phyloP scores from a whole-genome alignment of 2,888 invertebrate genomes.

The Hemicrepidius hirtus region DNA sequence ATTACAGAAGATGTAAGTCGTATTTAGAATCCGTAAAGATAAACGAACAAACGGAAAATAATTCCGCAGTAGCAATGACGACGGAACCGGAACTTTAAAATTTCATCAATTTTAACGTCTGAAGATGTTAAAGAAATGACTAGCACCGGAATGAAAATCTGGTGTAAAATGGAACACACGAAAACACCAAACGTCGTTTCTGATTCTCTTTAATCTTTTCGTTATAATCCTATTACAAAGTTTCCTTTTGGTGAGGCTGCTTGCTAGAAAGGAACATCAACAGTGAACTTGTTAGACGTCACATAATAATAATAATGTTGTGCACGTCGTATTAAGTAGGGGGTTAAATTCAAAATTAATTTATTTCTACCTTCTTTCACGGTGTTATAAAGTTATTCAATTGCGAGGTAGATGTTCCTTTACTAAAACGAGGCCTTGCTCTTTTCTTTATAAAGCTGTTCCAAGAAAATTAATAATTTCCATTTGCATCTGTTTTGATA shows the following conservation, averaged over 20 bases:
- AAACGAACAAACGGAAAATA: too few relatives aligned
- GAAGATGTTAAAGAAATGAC: conserved; percentile 14
- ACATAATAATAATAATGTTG: background rate
- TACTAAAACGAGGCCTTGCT: background rate
- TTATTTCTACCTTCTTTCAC: background rate
- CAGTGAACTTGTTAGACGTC: background rate
- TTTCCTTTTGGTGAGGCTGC: conserved; percentile 12
- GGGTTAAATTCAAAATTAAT: conserved; percentile 1
- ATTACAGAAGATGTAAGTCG: too few relatives aligned
- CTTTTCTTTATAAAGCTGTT: background rate
- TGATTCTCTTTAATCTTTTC: conserved; percentile 27
- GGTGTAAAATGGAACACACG: conserved; percentile 28
- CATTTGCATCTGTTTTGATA: conserved; percentile 1
- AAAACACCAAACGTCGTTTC: conserved; percentile 29
- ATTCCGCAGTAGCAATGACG: background rate
- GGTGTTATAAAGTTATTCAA: background rate
- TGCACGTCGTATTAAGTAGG: background rate
- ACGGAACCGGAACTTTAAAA: background rate
- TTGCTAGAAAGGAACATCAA: conserved; percentile 10
- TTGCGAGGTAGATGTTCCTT: background rate
- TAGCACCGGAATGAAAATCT: conserved; percentile 3
- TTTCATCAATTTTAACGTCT: conserved; percentile 8
- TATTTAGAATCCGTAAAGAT: too few relatives aligned
- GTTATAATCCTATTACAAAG: conserved; percentile 31
- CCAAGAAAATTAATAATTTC: background rate